A percentile compares a stretch with the other conserved stretches of the same genome.
Conservation (phyloP, 1,140 invertebrate species). For the Trichonephila inaurata region DNA sequence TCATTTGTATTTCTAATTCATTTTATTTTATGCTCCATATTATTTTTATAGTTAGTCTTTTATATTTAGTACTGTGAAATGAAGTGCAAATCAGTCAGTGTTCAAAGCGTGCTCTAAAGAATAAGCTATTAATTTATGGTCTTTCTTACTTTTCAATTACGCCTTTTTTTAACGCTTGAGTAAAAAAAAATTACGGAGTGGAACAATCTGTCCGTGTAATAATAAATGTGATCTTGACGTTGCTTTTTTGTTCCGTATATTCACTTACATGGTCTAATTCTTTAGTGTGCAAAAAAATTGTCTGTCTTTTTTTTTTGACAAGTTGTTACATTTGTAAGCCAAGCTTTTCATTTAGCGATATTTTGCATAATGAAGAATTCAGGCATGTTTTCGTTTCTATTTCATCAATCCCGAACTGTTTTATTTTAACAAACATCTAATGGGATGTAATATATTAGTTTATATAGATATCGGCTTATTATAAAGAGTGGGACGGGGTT, state of each 20-base stretch:
- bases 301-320: neutral
- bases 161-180: neutral
- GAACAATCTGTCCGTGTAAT: neutral
- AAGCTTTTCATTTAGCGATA: neutral
- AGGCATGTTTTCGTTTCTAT: too few species aligned
- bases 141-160: neutral
- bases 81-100: neutral
- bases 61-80: neutral
- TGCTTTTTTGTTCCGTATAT: too few species aligned
- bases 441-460: too few species aligned
- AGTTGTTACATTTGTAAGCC: neutral
- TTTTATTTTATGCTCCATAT: neutral
- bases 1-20: neutral
- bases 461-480: too few species aligned
- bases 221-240: too few species aligned
- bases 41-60: too few species aligned
- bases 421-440: too few species aligned
- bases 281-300: neutral
- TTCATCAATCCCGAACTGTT: too few species aligned
- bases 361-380: too few species aligned
- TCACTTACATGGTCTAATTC: neutral
- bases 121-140: neutral
- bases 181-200: neutral
- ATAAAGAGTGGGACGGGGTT: too few species aligned
- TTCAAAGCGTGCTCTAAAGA: neutral